Conservation (phyloP, 1,140 invertebrate species). For the Drosophila tsacasi region DNA sequence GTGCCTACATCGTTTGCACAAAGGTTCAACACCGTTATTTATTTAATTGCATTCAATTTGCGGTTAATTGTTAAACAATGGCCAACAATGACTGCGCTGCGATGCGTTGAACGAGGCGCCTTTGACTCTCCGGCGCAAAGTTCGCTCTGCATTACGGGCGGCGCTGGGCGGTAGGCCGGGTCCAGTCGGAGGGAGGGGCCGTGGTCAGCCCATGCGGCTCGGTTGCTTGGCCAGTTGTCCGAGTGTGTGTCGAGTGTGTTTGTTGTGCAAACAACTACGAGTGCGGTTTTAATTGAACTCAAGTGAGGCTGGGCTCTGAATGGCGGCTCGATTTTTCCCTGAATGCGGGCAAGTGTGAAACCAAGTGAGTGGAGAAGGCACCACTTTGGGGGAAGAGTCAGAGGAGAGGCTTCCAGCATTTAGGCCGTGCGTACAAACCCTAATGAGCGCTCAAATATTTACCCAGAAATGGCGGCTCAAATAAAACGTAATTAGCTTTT, state of each 20-base stretch:
- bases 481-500: slow-evolving; percentile 69
- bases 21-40: slow-evolving; percentile 82
- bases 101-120: slow-evolving; percentile 12
- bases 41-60: slow-evolving; percentile 84
- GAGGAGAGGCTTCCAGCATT: background rate
- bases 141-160: slow-evolving; percentile 39
- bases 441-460: slow-evolving; percentile 70
- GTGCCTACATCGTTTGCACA: slow-evolving; percentile 72
- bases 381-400: background rate
- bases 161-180: background rate
- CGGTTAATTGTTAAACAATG: slow-evolving; percentile 83
- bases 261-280: slow-evolving; percentile 75
- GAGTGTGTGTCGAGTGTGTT: slow-evolving; percentile 58
- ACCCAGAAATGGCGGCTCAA: slow-evolving; percentile 29
- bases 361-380: slow-evolving; percentile 19
- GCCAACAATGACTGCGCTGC: slow-evolving; percentile 46
- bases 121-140: slow-evolving; percentile 22
- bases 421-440: background rate
- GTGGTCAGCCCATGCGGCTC: slow-evolving; percentile 13
- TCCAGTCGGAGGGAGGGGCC: background rate
- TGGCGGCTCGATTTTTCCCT: slow-evolving; percentile 50
- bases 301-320: slow-evolving; percentile 59
- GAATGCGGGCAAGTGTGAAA: slow-evolving; percentile 58
- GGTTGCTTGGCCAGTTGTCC: slow-evolving; percentile 48
- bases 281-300: slow-evolving; percentile 82